Evolutionary conservation across 2,888 invertebrate species (phyloP).

Genomic region (Noctua janthe): DNA sequence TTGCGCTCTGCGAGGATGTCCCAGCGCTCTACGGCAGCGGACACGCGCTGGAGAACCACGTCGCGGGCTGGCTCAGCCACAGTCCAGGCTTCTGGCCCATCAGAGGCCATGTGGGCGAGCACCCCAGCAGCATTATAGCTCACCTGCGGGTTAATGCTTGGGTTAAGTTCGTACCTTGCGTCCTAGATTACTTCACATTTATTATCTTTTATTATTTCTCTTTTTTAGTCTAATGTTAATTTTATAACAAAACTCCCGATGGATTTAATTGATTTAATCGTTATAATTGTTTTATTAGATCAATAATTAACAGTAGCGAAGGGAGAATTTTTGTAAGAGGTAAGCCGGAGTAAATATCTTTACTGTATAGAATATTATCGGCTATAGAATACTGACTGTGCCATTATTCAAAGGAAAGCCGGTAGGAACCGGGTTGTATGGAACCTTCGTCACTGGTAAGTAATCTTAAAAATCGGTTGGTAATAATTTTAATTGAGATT

Average conservation of each 20-base stretch:
- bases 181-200: neutral
- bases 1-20: constrained; percentile 96
- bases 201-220: neutral
- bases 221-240: neutral
- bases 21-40: constrained; percentile 96
- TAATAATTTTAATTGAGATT: neutral
- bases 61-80: constrained; percentile 93
- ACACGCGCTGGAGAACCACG: constrained; percentile 94
- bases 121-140: constrained; percentile 99
- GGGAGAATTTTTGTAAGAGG: no score
- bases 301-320: no score
- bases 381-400: no score
- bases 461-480: neutral
- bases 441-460: neutral
- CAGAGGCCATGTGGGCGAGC: constrained; percentile 98
- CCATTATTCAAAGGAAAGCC: no score
- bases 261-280: neutral
- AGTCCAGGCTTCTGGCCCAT: constrained; percentile 96
- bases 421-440: no score
- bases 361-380: no score
- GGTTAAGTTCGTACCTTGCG: neutral
- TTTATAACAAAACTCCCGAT: neutral
- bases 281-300: neutral
- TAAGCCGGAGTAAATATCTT: no score
- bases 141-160: constrained; percentile 84